These are phyloP conservation scores for Strigops habroptila DNA, from an alignment of 2,113 vertebrate genomes.

Conservation along the genomic window DNA sequence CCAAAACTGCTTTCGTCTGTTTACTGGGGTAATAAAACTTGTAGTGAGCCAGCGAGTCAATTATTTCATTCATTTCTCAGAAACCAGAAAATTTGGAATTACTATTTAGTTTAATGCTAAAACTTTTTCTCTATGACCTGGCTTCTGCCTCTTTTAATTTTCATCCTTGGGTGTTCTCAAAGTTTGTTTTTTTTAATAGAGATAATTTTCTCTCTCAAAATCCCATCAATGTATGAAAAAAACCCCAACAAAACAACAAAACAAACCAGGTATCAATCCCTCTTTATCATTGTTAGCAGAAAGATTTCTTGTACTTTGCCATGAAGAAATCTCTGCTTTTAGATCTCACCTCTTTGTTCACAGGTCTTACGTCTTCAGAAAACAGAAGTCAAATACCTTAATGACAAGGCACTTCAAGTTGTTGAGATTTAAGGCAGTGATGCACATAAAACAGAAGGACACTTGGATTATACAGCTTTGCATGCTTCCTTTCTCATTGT, in stretches of 20 bases:
- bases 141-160: not conserved
- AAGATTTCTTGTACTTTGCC: not conserved
- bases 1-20: not conserved
- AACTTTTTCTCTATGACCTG: not conserved
- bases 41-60: not conserved
- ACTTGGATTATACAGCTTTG: not conserved
- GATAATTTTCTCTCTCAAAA: not conserved
- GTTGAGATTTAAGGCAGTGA: not conserved
- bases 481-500: not conserved
- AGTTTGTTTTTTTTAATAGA: not conserved
- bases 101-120: not conserved
- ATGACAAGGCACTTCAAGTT: not conserved
- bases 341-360: not conserved
- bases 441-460: not conserved
- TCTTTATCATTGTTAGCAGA: not conserved
- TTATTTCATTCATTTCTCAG: not conserved
- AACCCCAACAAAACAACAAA: not conserved
- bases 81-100: not conserved
- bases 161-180: not conserved
- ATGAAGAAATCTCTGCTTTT: not conserved
- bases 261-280: not conserved
- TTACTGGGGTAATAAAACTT: not conserved
- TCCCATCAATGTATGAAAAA: not conserved
- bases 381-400: not conserved
- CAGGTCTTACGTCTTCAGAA: not conserved